Evolutionary conservation across 2,888 invertebrate species (phyloP).

Genomic region (Rotaria magnacalcarata): DNA sequence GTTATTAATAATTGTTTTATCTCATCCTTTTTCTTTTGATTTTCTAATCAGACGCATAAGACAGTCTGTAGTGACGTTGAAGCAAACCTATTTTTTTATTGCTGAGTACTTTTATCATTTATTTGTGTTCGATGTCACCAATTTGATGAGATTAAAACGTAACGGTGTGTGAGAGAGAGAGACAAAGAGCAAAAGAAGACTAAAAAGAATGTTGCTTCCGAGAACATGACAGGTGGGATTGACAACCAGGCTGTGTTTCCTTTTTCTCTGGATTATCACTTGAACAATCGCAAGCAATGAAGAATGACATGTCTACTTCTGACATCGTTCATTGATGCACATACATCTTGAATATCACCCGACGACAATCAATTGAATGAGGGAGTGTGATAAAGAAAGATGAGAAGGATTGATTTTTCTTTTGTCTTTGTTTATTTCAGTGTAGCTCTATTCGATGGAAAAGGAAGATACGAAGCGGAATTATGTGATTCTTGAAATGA

Average conservation of each 20-base stretch:
- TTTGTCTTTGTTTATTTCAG: not conserved
- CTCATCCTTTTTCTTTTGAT: not conserved
- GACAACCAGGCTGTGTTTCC: not conserved
- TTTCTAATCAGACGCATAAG: not conserved
- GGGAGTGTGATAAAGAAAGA: not conserved
- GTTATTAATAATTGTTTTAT: slow-evolving; percentile 1
- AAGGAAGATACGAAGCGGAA: not conserved
- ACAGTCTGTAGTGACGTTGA: not conserved
- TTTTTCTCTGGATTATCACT: not conserved
- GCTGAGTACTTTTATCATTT: not conserved
- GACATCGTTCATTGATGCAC: not conserved
- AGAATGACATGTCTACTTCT: not conserved
- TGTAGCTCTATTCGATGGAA: not conserved
- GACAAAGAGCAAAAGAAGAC: not conserved
- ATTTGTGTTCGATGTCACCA: not conserved
- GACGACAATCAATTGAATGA: not conserved
- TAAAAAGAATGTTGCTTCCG: not conserved
- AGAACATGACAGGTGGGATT: not conserved
- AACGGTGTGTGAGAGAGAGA: not conserved
- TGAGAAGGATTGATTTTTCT: not conserved
- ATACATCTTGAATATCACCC: not conserved
- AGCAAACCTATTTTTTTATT: not conserved
- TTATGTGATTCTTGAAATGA: slow-evolving; percentile 22
- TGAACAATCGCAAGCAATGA: not conserved
- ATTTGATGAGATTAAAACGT: not conserved